Evolutionary conservation across 1,140 invertebrate species (phyloP).

Genomic region (Nasonia longicornis): DNA sequence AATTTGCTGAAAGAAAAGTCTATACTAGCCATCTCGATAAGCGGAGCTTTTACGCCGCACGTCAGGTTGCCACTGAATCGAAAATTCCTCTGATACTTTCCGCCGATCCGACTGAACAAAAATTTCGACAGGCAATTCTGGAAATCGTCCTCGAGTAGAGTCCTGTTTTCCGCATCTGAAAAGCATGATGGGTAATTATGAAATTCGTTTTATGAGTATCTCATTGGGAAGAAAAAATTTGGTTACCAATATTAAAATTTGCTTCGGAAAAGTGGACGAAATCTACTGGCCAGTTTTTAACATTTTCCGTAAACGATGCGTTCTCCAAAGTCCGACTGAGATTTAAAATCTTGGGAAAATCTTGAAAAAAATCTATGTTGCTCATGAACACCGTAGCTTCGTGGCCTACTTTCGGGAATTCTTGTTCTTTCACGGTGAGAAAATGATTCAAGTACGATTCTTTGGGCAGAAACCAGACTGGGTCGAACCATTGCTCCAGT

Average conservation of each 20-base stretch:
- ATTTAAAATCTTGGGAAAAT: slow-evolving; percentile 73
- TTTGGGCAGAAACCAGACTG: slow-evolving; percentile 81
- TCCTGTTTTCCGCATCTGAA: slow-evolving; percentile 33
- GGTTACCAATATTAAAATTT: slow-evolving; percentile 65
- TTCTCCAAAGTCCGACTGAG: slow-evolving; percentile 71
- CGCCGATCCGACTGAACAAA: slow-evolving; percentile 76
- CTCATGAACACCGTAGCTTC: slow-evolving; percentile 78
- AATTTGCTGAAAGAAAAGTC: slow-evolving; percentile 75
- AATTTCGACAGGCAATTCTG: slow-evolving; percentile 77
- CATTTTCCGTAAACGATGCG: slow-evolving; percentile 70
- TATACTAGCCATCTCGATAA: slow-evolving; percentile 72
- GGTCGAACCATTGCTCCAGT: slow-evolving; percentile 83
- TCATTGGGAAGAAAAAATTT: not conserved
- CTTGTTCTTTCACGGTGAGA: slow-evolving; percentile 68
- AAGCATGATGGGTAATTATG: not conserved
- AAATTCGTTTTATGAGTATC: not conserved
- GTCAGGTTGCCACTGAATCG: slow-evolving; percentile 72
- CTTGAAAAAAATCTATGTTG: slow-evolving; percentile 74
- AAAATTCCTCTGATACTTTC: slow-evolving; percentile 78
- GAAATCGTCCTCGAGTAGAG: slow-evolving; percentile 71
- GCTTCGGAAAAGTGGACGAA: slow-evolving; percentile 74
- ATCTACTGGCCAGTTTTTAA: slow-evolving; percentile 74
- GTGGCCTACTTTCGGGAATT: slow-evolving; percentile 77
- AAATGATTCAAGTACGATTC: slow-evolving; percentile 78
- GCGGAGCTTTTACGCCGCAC: slow-evolving; percentile 73